phyloP scores from a whole-genome alignment of 2,113 vertebrate species.

The Hiodon tergisus region DNA sequence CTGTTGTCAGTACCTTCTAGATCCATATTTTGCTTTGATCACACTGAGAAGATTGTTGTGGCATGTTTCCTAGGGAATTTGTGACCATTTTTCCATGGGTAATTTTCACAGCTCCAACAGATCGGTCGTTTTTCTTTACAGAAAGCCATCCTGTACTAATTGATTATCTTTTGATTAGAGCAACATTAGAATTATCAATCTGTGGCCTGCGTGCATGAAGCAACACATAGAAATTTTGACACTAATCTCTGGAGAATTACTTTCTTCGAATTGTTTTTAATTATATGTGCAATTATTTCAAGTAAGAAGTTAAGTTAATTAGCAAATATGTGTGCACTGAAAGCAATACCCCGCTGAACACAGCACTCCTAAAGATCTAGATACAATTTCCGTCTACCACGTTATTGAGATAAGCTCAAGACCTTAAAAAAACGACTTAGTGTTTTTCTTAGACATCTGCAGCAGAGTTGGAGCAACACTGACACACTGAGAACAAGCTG shows the following conservation, averaged over 20 bases:
- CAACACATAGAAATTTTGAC: conserved; percentile 8
- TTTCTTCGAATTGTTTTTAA: conserved; percentile 30
- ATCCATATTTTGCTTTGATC: no score
- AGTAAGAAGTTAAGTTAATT: conserved; percentile 35
- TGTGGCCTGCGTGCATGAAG: neutral
- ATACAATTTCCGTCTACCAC: neutral
- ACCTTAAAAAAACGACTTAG: no score
- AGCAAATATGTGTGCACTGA: conserved; percentile 30
- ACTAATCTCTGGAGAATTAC: conserved; percentile 30
- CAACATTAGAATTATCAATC: conserved; percentile 23
- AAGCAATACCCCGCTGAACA: conserved; percentile 21
- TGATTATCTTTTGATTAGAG: conserved; percentile 44
- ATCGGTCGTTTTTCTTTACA: no score
- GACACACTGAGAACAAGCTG: neutral
- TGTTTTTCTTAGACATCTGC: neutral
- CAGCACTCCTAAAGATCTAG: neutral
- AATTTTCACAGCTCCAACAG: no score
- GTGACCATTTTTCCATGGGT: no score
- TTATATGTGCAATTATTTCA: conserved; percentile 41
- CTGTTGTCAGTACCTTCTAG: no score
- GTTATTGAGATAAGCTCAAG: no score
- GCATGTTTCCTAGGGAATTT: no score
- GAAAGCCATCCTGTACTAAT: conserved; percentile 1
- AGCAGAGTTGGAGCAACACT: neutral
- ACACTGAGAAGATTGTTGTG: no score